Percentiles rank a stretch among this genome's conserved stretches.
Conservation (phyloP, 2,113 vertebrate genomes). For the Carassius carassius region DNA sequence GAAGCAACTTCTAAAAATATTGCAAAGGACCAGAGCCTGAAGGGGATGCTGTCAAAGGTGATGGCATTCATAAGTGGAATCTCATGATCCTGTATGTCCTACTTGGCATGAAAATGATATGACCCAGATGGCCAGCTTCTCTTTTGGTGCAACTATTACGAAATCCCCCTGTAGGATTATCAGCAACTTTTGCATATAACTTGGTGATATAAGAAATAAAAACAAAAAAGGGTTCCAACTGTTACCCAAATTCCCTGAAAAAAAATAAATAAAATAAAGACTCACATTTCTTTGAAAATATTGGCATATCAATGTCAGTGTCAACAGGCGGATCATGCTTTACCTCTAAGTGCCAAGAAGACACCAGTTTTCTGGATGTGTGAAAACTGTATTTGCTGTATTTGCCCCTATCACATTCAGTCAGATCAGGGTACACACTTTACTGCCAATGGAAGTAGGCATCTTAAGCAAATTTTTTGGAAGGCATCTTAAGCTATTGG, state of each 20-base stretch:
- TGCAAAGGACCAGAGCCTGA: background rate
- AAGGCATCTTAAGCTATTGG: background rate
- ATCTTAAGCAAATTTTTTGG: background rate
- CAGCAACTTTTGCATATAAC: background rate
- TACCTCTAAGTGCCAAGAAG: background rate
- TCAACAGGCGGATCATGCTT: background rate
- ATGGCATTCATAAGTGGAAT: background rate
- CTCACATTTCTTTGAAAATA: background rate
- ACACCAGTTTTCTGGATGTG: background rate
- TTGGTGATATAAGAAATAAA: background rate
- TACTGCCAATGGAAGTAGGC: too few species aligned
- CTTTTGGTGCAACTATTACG: background rate
- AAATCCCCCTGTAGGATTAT: background rate
- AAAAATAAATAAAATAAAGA: background rate
- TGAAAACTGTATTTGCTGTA: background rate
- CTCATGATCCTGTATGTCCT: slow-evolving; percentile 1
- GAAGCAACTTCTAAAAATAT: slow-evolving; percentile 14
- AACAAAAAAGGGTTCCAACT: background rate
- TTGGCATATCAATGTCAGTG: background rate
- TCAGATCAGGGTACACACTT: background rate
- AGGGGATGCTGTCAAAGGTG: slow-evolving; percentile 15
- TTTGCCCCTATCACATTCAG: background rate
- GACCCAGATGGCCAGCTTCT: background rate
- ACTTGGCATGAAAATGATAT: background rate
- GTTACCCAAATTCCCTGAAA: background rate